Conservation (phyloP, 2,797 vertebrate species). For the Eupleurogrammus muticus region DNA sequence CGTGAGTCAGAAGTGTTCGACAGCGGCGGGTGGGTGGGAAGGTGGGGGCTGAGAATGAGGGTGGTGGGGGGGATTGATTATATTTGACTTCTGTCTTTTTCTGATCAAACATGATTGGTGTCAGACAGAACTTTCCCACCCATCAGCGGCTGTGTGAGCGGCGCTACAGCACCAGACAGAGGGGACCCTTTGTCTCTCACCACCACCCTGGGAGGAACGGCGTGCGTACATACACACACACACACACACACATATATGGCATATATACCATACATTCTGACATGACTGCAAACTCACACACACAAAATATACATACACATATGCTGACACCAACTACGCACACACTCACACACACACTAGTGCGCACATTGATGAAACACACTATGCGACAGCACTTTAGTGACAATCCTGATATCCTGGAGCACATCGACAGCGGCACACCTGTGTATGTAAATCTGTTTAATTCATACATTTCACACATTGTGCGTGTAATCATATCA, state of each 20-base stretch:
- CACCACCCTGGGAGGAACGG: slow-evolving; percentile 64
- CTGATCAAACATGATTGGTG: slow-evolving; percentile 55
- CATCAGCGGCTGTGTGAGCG: slow-evolving; percentile 39
- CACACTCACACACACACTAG: slow-evolving; percentile 10
- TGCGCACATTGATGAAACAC: slow-evolving; percentile 1
- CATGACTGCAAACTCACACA: slow-evolving; percentile 16
- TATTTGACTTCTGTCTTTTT: slow-evolving; percentile 58
- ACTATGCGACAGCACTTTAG: slow-evolving; percentile 21
- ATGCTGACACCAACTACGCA: slow-evolving; percentile 11
- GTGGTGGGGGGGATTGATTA: not conserved
- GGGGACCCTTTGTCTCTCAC: slow-evolving; percentile 81
- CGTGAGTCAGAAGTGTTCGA: slow-evolving; percentile 73
- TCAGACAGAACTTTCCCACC: slow-evolving; percentile 74
- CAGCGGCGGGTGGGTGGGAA: slow-evolving; percentile 42
- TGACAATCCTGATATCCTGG: slow-evolving; percentile 50
- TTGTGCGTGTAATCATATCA: slow-evolving; percentile 27
- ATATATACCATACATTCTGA: slow-evolving; percentile 57
- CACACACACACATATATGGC: slow-evolving; percentile 41
- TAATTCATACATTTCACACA: slow-evolving; percentile 13
- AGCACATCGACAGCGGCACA: slow-evolving; percentile 42
- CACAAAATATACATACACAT: slow-evolving; percentile 17
- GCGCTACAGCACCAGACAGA: slow-evolving; percentile 73
- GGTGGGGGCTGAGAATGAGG: not conserved
- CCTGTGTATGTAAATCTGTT: slow-evolving; percentile 49
- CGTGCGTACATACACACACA: slow-evolving; percentile 48